Percentiles rank a stretch among this genome's conserved stretches.
phyloP scores from a whole-genome alignment of 2,113 vertebrate species.

The Apteryx owenii region DNA sequence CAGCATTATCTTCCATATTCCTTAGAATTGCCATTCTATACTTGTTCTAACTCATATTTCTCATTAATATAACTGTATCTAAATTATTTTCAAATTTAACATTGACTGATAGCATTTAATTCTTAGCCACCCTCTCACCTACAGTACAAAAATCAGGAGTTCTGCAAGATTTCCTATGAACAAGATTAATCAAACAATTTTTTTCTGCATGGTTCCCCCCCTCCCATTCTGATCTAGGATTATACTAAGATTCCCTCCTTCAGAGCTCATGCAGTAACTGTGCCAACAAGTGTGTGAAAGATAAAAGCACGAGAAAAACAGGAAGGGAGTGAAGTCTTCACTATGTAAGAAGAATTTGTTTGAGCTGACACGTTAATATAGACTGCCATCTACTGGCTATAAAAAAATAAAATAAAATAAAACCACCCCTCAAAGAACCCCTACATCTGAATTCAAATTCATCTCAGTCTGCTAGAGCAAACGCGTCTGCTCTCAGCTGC shows the following conservation, averaged over 20 bases:
- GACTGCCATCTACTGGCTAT: slow-evolving; percentile 49
- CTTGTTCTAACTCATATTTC: not conserved
- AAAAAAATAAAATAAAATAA: not conserved
- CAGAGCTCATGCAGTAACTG: not conserved
- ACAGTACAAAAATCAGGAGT: not conserved
- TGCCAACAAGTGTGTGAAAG: not conserved
- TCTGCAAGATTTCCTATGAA: not conserved
- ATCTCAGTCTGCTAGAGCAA: not conserved
- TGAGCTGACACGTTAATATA: accelerated
- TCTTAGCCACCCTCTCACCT: not conserved
- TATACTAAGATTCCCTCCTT: not conserved
- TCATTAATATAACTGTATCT: not conserved
- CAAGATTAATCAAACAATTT: not conserved
- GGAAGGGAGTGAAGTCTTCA: not conserved
- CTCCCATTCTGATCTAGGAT: not conserved
- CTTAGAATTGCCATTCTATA: not conserved
- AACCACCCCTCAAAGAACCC: not conserved
- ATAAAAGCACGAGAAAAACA: not conserved
- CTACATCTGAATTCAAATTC: accelerated
- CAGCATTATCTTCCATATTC: not conserved
- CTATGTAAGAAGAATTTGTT: accelerated
- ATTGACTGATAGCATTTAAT: not conserved
- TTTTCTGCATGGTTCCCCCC: not conserved
- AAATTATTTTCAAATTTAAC: not conserved
- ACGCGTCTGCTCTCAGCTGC: accelerated